Conservation (phyloP, 2,888 invertebrate species). For the Drosophila mimetica region DNA sequence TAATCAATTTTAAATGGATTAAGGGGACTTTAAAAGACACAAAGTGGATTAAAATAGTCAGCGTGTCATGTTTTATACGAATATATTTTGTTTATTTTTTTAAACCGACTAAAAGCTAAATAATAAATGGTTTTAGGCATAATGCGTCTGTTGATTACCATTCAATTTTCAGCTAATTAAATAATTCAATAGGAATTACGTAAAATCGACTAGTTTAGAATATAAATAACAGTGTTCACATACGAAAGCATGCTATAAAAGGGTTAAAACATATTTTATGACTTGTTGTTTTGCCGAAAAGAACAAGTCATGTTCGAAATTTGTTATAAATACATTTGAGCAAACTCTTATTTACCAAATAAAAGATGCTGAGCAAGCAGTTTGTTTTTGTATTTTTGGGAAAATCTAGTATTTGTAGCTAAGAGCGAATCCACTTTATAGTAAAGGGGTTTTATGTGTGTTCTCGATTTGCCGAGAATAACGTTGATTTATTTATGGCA, state of each 20-base stretch:
- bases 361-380: background rate
- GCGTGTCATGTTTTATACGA: background rate
- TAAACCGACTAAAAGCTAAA: background rate
- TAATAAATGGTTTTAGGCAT: too few species aligned
- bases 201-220: background rate
- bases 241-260: background rate
- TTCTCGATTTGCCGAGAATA: slow-evolving; percentile 19
- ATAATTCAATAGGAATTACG: background rate
- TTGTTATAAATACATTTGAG: background rate
- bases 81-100: background rate
- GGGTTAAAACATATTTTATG: background rate
- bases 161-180: background rate
- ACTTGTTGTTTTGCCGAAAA: background rate
- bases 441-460: slow-evolving; percentile 1
- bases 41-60: background rate
- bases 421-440: slow-evolving; percentile 5
- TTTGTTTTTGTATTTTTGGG: background rate
- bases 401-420: background rate
- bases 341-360: background rate
- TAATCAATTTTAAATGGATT: background rate
- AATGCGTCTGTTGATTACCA: background rate
- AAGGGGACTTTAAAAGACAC: background rate
- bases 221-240: background rate
- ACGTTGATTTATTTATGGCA: slow-evolving; percentile 25
- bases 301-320: background rate